Evolutionary conservation across 2,113 vertebrate genomes (phyloP).

Genomic region (Arenaria interpres): DNA sequence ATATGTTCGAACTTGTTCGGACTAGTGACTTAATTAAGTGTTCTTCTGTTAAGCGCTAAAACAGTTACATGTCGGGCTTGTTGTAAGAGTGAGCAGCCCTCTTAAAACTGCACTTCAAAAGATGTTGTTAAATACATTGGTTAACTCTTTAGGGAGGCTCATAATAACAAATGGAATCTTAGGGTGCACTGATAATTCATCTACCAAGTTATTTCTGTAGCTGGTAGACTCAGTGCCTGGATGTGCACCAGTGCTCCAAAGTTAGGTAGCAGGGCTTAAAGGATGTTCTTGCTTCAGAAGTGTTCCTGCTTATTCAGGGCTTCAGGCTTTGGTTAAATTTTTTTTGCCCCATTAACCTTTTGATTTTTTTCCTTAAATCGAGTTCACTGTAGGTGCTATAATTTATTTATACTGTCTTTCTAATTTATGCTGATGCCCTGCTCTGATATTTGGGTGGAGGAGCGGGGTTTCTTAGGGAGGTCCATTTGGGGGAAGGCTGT

Average conservation of each 20-base stretch:
- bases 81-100: background rate
- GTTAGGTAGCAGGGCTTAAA: background rate
- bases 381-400: background rate
- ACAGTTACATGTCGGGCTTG: constrained; percentile 19
- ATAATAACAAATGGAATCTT: background rate
- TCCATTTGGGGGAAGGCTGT: background rate
- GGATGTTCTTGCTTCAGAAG: background rate
- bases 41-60: background rate
- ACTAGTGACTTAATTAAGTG: constrained; percentile 21
- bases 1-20: constrained; percentile 41
- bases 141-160: constrained; percentile 24
- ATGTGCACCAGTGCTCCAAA: background rate
- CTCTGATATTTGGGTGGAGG: background rate
- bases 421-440: background rate
- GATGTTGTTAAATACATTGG: background rate
- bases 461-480: background rate
- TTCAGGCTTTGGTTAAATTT: background rate
- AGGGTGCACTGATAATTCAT: background rate
- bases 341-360: background rate
- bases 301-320: background rate
- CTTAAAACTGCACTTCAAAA: constrained; percentile 22
- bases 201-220: background rate
- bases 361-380: background rate
- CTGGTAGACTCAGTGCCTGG: background rate
- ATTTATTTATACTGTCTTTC: background rate